These are phyloP conservation scores for Strongylocentrotus purpuratus DNA, from an alignment of 35 echinoderm and acorn worm genomes.

Conservation along the genomic window DNA sequence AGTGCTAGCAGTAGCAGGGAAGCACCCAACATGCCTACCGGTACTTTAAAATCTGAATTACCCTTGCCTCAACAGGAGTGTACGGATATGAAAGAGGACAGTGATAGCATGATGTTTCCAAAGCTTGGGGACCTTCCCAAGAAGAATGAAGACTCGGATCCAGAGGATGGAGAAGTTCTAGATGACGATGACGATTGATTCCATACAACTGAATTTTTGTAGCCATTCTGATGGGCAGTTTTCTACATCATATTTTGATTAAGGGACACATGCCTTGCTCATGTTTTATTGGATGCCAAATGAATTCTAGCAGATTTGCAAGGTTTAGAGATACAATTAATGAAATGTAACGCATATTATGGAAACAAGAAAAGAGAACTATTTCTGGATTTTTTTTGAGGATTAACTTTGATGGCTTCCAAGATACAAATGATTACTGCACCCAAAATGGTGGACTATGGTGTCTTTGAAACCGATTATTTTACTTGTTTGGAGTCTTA, in stretches of 20 bases:
- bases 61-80: background rate
- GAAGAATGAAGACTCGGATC: slow-evolving; percentile 19
- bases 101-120: background rate
- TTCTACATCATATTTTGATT: background rate
- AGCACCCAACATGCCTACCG: background rate
- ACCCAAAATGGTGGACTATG: no score
- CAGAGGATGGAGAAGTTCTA: slow-evolving; percentile 47
- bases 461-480: no score
- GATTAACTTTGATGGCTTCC: no score
- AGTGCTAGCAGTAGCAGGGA: background rate
- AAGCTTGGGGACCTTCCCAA: background rate
- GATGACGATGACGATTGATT: slow-evolving; percentile 42
- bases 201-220: background rate
- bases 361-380: no score
- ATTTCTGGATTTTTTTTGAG: no score
- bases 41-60: background rate
- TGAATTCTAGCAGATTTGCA: no score
- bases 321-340: no score
- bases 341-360: no score
- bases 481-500: no score
- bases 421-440: no score
- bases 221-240: background rate
- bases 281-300: no score
- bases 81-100: background rate
- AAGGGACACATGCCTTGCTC: no score